Base-by-base conservation (phyloP, 1,140 invertebrate species). In the Pogonus chalceus region DNA sequence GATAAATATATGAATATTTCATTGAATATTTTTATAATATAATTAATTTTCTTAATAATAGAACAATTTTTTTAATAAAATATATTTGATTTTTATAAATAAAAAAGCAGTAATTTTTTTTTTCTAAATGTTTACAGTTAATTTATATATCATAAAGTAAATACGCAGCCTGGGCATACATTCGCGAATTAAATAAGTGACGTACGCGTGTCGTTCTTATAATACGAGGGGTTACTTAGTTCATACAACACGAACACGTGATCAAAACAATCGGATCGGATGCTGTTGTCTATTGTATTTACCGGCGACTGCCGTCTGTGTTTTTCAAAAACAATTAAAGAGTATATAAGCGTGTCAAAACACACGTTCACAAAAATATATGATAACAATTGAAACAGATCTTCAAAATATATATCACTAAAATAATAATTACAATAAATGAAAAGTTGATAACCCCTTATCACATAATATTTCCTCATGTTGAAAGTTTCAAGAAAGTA, bases 261-360 rank as follows among this genome's bases (percentile, higher is more conserved):
- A 43, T 16, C 37, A 12, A 43, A 43, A 43, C 37, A 43, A 43
- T 43, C 37, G 37, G 37, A 43, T 43, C 18, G 9, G 37, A 43
- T 12, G 18, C 9, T 43, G 37, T 43, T 43, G 37, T 31, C 14
- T 43, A n/a, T n/a, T n/a, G n/a, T n/a, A 16, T 43, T 43, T 43
- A 43, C 37, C 18, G 37, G 7, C 18, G 18, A n/a, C n/a, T n/a
- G 26, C 26, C 4, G 26, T 14, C 14, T 31, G 26, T 31, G 26
- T 31, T 31, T 31, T 31, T 31, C 26, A 31, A 7, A 31, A 31
- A 31, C 26, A 31, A 31, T 31, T 31, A 31, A 31, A 31, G 26
- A 14, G 26, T 31, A n/a, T n/a, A n/a, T n/a, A 31, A 31, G 7
- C 26, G 26, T 31, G 26, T 31, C 26, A 31, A 31, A 31, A 31